Conservation (phyloP, 1,140 invertebrate genomes). For the Ceratina australensis region DNA sequence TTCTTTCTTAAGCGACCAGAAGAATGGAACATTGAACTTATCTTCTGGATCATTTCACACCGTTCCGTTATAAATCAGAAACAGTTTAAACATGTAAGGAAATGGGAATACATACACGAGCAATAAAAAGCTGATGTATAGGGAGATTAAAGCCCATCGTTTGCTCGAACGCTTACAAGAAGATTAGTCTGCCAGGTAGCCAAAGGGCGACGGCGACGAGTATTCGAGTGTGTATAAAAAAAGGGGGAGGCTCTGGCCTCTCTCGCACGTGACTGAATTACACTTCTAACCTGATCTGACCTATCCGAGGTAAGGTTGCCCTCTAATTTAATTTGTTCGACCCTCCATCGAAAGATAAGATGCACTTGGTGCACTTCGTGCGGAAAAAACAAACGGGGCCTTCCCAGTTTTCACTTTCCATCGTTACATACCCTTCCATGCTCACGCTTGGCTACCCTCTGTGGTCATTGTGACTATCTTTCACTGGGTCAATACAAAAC, state of each 20-base stretch:
- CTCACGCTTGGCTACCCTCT: background rate
- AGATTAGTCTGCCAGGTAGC: conserved; percentile 20
- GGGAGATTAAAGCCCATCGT: conserved; percentile 17
- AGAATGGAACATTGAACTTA: too few species aligned
- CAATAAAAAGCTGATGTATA: background rate
- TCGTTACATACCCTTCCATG: background rate
- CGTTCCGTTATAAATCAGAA: too few species aligned
- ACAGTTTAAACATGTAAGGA: too few species aligned
- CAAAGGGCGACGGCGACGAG: conserved; percentile 8
- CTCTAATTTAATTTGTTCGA: conserved; percentile 60
- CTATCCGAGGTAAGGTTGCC: conserved; percentile 41
- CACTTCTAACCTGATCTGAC: background rate
- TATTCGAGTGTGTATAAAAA: conserved; percentile 41
- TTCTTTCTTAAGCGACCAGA: too few species aligned
- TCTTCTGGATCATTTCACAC: too few species aligned
- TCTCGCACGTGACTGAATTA: conserved; percentile 51
- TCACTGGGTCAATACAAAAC: background rate
- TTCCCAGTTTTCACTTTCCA: conserved; percentile 28
- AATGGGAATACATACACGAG: background rate
- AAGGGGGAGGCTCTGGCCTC: conserved; percentile 5
- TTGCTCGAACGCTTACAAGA: conserved; percentile 23
- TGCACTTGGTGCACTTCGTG: conserved; percentile 60
- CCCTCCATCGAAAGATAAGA: conserved; percentile 55
- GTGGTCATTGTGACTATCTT: background rate
- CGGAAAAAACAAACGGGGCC: conserved; percentile 57